Evolutionary conservation across 2,797 vertebrate genomes (phyloP).

Genomic region (Poeciliopsis paucimaculata): DNA sequence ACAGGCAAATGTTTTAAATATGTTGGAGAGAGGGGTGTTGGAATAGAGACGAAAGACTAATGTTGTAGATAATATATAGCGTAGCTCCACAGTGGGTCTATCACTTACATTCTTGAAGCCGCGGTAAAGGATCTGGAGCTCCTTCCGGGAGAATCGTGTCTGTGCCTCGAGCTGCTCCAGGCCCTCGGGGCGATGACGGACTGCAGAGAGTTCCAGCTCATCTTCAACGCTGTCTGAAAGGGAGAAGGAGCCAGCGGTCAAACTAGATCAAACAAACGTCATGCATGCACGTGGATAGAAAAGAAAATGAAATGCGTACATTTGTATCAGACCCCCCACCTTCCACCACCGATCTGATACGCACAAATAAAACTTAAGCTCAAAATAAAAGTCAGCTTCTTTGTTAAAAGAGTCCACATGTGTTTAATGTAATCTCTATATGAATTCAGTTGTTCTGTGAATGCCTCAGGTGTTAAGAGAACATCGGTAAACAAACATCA

Average conservation of each 20-base stretch:
- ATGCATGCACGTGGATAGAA: background rate
- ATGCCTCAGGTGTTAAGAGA: background rate
- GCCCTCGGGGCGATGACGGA: constrained; percentile 95
- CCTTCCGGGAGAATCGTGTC: constrained; percentile 96
- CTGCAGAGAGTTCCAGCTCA: constrained; percentile 95
- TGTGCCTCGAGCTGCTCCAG: constrained; percentile 95
- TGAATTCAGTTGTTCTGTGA: no score
- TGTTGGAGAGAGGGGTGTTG: background rate
- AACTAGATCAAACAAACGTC: constrained; percentile 11
- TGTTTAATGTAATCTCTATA: no score
- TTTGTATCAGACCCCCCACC: no score
- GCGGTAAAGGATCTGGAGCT: constrained; percentile 97
- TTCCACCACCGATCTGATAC: background rate
- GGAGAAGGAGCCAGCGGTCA: constrained; percentile 38
- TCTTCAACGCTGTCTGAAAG: constrained; percentile 95
- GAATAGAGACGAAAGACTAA: constrained; percentile 26
- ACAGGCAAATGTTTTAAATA: constrained; percentile 26
- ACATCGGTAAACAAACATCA: background rate
- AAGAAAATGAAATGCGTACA: background rate
- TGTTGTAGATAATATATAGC: constrained; percentile 16
- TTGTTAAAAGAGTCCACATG: background rate
- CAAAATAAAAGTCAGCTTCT: background rate
- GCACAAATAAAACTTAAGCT: background rate
- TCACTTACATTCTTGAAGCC: constrained; percentile 98
- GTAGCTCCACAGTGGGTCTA: background rate